phyloP scores from a whole-genome alignment of 2,797 vertebrate species.

The Chrosomus eos region DNA sequence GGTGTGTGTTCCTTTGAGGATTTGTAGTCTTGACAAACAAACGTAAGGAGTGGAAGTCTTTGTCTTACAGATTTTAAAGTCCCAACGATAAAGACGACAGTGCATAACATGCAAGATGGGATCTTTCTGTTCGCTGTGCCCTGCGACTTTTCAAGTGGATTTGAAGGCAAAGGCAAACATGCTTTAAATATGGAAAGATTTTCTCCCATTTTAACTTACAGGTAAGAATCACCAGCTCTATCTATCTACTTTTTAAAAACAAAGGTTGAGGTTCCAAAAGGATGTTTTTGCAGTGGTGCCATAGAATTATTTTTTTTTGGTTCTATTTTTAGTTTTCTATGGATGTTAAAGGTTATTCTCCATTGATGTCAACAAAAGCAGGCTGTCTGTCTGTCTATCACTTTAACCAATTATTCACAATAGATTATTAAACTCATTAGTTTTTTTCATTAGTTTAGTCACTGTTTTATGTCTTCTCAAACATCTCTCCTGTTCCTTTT shows the following conservation, averaged over 20 bases:
- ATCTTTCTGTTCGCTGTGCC: not conserved
- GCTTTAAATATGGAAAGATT: conserved; percentile 9
- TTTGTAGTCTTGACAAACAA: conserved; percentile 49
- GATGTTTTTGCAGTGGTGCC: not conserved
- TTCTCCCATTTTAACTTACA: not conserved
- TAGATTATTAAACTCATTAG: not conserved
- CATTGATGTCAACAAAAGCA: not conserved
- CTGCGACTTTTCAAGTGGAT: not conserved
- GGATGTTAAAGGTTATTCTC: not conserved
- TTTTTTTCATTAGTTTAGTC: not conserved
- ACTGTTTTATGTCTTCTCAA: not conserved
- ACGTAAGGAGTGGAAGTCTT: not conserved
- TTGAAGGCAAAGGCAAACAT: not conserved
- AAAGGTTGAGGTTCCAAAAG: not conserved
- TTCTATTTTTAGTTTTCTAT: not conserved
- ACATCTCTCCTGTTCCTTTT: not conserved
- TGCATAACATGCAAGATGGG: not conserved
- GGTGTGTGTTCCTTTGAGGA: conserved; percentile 40
- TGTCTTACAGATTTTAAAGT: not conserved
- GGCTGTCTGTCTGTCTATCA: not conserved
- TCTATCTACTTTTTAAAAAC: not conserved
- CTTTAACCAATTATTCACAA: not conserved
- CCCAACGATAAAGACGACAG: not conserved
- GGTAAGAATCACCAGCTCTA: conserved; percentile 11
- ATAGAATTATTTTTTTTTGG: not conserved